A percentile compares a stretch with the other conserved stretches of the same genome.
These are phyloP conservation scores for Xanthia icteritia DNA, from an alignment of 2,888 invertebrate genomes.

Conservation along the genomic window DNA sequence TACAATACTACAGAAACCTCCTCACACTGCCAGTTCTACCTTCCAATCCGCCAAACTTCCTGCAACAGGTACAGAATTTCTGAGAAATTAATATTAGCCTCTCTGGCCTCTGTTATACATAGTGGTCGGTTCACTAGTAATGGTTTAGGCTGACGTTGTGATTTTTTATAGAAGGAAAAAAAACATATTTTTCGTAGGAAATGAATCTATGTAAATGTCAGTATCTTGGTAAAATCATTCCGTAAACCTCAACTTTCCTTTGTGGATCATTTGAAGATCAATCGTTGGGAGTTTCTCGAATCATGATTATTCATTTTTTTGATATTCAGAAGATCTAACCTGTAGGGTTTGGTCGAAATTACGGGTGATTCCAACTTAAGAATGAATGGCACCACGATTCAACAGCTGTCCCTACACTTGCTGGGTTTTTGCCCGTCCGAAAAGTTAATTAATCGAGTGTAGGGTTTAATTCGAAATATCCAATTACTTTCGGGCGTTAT, in stretches of 20 bases:
- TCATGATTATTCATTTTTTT: background rate
- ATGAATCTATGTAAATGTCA: no score
- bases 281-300: background rate
- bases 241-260: background rate
- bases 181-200: no score
- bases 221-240: background rate
- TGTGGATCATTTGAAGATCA: background rate
- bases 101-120: background rate
- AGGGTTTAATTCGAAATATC: no score
- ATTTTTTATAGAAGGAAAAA: background rate
- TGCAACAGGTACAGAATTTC: constrained; percentile 89
- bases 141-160: background rate
- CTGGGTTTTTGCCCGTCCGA: no score
- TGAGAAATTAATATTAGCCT: background rate
- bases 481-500: no score
- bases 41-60: constrained; percentile 98
- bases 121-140: background rate
- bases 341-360: no score
- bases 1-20: constrained; percentile 99
- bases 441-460: no score
- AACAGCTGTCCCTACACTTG: no score
- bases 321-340: background rate
- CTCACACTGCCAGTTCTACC: constrained; percentile 98
- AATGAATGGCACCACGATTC: no score
- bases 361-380: no score